Evolutionary conservation across 2,888 invertebrate genomes (phyloP), one percentile per base, ranked within the genome.

Genomic region (Epinotia ramella): DNA sequence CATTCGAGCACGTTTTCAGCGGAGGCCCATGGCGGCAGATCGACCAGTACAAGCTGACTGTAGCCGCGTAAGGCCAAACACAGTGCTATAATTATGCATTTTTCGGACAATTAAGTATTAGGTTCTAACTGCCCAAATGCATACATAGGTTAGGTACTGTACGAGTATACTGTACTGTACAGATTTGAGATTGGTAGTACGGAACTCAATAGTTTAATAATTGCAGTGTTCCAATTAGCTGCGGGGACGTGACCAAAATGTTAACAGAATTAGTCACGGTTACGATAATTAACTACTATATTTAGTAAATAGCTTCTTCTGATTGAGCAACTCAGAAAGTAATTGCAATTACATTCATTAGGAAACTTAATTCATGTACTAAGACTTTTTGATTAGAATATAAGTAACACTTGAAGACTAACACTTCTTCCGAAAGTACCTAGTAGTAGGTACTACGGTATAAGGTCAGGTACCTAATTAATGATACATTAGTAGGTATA

Each of bases 241-340:
- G 24, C 20, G 16, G 28, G 49, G 20, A 16, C 49, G 9, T 24
- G 49, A 16, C 7, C 13, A 53, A 46, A 46, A 20, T 46, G 11
- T 12, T 65, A 16, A 65, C 28, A 46, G 12, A 20, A 65, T 65
- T 65, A n/a, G 49, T 65, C 49, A 49, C 49, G 49, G 65, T 65
- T 11, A 28, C 65, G 49, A 28, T 65, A 49, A 3, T 65, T 53
- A 28, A 33, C 40, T 40, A 40, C 9, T 40, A 33, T n/a, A 33
- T 28, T 46, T n/a, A 53, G 53, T 28, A 64, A 64, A 64, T 64
- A 7, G 18, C 49, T 65, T 65, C 65, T 49, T n/a, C 28, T 28
- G 62, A 33, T 62, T 28, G 33, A 62, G 49, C 13, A 65, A 64
- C 46, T 18, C 12, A n/a, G n/a, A 63, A 63, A 44, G 63, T 18